Evolutionary conservation across 2,113 vertebrate genomes (phyloP), one percentile per base, ranked within the genome.

Genomic region (Hyperopisus bebe): DNA sequence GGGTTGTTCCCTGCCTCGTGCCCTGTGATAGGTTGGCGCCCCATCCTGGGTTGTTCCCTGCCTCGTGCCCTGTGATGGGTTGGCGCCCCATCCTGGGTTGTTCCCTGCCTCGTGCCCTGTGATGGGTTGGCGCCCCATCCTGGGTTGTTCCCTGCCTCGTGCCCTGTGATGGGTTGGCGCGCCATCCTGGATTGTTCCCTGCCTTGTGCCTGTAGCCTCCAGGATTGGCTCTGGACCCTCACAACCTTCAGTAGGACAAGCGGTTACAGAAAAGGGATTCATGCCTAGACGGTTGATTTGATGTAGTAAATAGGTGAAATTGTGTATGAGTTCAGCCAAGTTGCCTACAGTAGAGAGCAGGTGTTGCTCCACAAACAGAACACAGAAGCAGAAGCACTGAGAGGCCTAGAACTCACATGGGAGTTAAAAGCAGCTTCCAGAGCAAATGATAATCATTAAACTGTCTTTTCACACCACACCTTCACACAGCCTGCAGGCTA

Each of bases 401-500:
- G n/a, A 62, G 70, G 19, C 66, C 47, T 48, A 15, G 17, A 31
- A 70, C 62, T 11, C 9, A 70, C 62, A 31, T 11, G n/a, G 7
- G 24, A 88, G 31, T 53, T 66, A 50, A 27, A 3, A 85, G 55
- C 35, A 39, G 55, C 35, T 39, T 46, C 66, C 83, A 9, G 84
- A 74, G 88, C 42, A 87, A 87, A 90, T 89, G 24, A 42, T 87
- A 87, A 89, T 85, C 74, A 55, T 90, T 90, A 89, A 27, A 87
- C 88, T 87, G 24, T 87, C 55, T 58, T 88, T 88, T 27, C 27
- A n/a, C 86, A 46, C 85, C 90, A 89, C 88, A 89, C 91, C 90
- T 89, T 58, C 48, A 27, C 53, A 10, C 85, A 90, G 88, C 88
- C 89, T 90, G 58, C 87, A 87, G 88, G 91, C 86, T 90, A 53